phyloP scores from a whole-genome alignment of 1,140 invertebrate species.

The Nixonia krombeini region DNA sequence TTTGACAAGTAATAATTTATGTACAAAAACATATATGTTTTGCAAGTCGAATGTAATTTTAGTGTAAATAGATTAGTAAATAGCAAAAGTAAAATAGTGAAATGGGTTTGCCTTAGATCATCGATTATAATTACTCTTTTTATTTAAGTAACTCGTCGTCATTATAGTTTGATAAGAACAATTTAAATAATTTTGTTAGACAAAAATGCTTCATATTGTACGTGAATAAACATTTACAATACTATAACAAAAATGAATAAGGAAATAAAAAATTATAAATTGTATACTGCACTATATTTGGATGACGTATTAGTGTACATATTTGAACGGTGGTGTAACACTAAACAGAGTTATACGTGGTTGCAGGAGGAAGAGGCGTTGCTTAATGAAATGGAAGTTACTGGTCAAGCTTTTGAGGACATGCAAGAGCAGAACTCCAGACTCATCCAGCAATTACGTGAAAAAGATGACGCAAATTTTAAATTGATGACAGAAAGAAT shows the following conservation, averaged over 20 bases:
- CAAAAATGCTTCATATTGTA: too few species aligned
- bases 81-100: too few species aligned
- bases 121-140: too few species aligned
- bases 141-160: too few species aligned
- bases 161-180: too few species aligned
- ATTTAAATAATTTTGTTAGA: too few species aligned
- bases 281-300: conserved; percentile 11
- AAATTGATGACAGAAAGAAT: conserved; percentile 99
- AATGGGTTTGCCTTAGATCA: too few species aligned
- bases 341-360: conserved; percentile 69
- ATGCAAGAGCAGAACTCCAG: conserved; percentile 99
- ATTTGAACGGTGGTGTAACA: conserved; percentile 65
- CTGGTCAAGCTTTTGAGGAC: conserved; percentile 98
- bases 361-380: conserved; percentile 95
- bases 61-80: too few species aligned
- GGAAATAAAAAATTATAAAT: not conserved
- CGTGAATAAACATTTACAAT: too few species aligned
- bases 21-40: too few species aligned
- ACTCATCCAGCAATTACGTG: conserved; percentile 94
- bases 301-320: conserved; percentile 36
- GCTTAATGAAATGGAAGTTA: conserved; percentile 99
- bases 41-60: too few species aligned
- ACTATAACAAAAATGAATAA: not conserved
- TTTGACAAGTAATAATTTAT: too few species aligned
- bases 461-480: conserved; percentile 99